Evolutionary conservation across 2,888 invertebrate species (phyloP).

Genomic region (Acronicta aceris): DNA sequence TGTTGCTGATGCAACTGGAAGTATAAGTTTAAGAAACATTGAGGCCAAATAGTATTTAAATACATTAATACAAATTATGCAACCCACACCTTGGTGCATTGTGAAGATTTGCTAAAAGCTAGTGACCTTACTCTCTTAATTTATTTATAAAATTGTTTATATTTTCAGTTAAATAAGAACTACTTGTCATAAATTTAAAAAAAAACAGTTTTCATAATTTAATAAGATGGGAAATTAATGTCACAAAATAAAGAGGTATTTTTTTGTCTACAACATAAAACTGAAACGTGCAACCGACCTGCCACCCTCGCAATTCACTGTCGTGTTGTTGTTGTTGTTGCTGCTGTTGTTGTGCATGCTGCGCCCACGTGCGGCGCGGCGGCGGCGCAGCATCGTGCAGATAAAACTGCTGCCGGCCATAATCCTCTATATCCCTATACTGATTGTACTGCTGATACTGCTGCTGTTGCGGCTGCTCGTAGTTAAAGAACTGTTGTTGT

Average conservation of each 20-base stretch:
- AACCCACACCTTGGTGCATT: constrained; percentile 50
- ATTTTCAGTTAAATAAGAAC: not conserved
- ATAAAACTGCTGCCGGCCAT: constrained; percentile 91
- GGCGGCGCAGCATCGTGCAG: constrained; percentile 91
- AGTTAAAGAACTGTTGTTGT: constrained; percentile 65
- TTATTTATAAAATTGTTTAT: not conserved
- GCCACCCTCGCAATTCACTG: constrained; percentile 87
- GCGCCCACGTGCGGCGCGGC: constrained; percentile 92
- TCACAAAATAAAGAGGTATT: no score
- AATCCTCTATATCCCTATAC: constrained; percentile 74
- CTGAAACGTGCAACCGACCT: constrained; percentile 67
- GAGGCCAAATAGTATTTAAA: not conserved
- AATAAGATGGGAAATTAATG: no score
- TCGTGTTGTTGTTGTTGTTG: constrained; percentile 90
- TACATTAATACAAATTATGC: constrained; percentile 13
- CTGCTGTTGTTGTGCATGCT: constrained; percentile 76
- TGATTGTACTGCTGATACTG: constrained; percentile 57
- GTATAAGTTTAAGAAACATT: constrained; percentile 3
- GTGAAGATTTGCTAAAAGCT: constrained; percentile 37
- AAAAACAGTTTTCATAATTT: not conserved
- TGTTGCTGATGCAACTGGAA: constrained; percentile 79
- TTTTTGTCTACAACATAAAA: constrained; percentile 16
- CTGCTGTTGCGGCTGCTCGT: constrained; percentile 62
- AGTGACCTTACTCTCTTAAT: constrained; percentile 20
- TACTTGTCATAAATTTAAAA: not conserved